Conservation (phyloP, 2,113 vertebrate genomes). For the Vidua macroura region DNA sequence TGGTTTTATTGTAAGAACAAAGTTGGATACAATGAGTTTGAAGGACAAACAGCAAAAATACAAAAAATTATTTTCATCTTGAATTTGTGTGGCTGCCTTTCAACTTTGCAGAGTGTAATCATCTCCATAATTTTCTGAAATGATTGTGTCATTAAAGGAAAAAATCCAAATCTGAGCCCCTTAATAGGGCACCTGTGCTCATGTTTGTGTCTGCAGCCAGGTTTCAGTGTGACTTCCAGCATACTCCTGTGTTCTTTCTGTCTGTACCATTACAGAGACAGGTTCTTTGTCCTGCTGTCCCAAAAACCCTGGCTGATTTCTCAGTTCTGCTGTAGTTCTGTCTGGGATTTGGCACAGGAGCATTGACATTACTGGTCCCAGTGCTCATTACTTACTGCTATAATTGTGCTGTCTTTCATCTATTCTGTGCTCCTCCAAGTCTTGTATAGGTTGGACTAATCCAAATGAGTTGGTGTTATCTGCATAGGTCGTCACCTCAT, state of each 20-base stretch:
- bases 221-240: neutral
- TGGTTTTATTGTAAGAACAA: neutral
- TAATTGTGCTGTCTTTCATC: neutral
- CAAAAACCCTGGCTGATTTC: neutral
- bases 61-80: neutral
- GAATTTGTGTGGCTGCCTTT: neutral
- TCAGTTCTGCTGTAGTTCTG: neutral
- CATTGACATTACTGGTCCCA: neutral
- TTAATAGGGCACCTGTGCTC: neutral
- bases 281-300: neutral
- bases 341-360: neutral
- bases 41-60: neutral
- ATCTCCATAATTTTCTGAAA: neutral
- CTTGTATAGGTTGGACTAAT: neutral
- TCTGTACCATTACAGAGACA: neutral
- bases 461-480: neutral
- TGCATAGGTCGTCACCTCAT: neutral
- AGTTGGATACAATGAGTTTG: neutral
- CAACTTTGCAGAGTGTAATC: neutral
- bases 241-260: neutral
- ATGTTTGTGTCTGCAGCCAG: neutral
- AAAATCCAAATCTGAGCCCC: neutral
- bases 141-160: neutral
- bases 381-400: neutral
- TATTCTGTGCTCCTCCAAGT: neutral